Conservation (phyloP, 2,888 invertebrate genomes). For the Cryptocheilus praepositus region DNA sequence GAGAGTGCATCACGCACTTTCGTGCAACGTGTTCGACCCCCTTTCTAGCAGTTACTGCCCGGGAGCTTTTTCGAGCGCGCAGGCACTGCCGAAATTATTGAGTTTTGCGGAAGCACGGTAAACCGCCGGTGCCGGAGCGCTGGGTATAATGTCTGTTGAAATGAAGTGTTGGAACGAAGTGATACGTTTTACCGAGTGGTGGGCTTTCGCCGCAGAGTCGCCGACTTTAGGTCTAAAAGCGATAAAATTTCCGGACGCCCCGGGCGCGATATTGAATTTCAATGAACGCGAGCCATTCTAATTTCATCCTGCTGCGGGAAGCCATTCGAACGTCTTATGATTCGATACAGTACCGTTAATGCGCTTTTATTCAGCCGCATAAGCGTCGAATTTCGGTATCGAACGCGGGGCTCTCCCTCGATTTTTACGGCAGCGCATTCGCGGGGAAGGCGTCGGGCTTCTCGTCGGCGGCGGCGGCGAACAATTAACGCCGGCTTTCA, state of each 20-base stretch:
- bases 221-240: neutral
- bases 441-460: neutral
- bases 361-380: too few species aligned
- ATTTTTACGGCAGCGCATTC: neutral
- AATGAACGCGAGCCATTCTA: too few species aligned
- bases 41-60: constrained; percentile 31
- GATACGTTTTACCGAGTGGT: too few species aligned
- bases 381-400: too few species aligned
- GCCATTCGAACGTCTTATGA: too few species aligned
- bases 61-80: constrained; percentile 45
- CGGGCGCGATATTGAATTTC: too few species aligned
- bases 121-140: constrained; percentile 1
- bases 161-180: neutral
- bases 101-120: constrained; percentile 12
- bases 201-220: neutral
- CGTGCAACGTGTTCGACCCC: constrained; percentile 37
- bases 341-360: too few species aligned
- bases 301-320: neutral
- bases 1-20: constrained; percentile 65
- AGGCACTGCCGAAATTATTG: constrained; percentile 37
- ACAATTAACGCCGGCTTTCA: constrained; percentile 34
- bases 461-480: constrained; percentile 1
- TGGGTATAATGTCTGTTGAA: neutral
- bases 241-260: too few species aligned
- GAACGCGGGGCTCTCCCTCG: neutral